Evolutionary conservation across 2,797 vertebrate genomes (phyloP).

Genomic region (Crax fasciolata): DNA sequence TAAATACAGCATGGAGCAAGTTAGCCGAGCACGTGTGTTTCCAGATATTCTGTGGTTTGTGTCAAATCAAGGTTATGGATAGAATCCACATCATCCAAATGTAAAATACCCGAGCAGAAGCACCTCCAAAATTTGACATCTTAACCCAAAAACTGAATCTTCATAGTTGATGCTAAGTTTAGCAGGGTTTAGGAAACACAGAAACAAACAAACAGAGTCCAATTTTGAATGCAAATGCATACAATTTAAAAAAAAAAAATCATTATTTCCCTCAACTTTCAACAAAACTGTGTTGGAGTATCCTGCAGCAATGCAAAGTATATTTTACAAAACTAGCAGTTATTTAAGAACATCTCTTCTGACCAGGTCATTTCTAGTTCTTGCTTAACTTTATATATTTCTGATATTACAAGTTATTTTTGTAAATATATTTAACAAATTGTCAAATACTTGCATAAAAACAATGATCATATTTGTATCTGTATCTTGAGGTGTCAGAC

Average conservation of each 20-base stretch:
- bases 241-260: background rate
- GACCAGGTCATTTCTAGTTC: background rate
- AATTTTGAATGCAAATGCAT: background rate
- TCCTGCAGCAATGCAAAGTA: background rate
- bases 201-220: background rate
- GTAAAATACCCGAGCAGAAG: background rate
- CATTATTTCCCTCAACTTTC: background rate
- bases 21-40: background rate
- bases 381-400: background rate
- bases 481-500: background rate
- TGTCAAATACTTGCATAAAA: background rate
- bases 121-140: background rate
- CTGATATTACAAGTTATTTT: background rate
- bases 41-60: background rate
- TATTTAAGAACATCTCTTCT: constrained; percentile 16
- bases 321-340: background rate
- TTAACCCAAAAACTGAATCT: background rate
- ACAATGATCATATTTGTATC: background rate
- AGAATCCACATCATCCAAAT: background rate
- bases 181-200: background rate
- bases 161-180: background rate
- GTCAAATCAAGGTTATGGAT: background rate
- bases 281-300: background rate
- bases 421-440: background rate
- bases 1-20: background rate